Percentiles rank a stretch among this genome's conserved stretches.
These are phyloP conservation scores for Regulus satrapa DNA, from an alignment of 2,113 vertebrate genomes.

Conservation along the genomic window DNA sequence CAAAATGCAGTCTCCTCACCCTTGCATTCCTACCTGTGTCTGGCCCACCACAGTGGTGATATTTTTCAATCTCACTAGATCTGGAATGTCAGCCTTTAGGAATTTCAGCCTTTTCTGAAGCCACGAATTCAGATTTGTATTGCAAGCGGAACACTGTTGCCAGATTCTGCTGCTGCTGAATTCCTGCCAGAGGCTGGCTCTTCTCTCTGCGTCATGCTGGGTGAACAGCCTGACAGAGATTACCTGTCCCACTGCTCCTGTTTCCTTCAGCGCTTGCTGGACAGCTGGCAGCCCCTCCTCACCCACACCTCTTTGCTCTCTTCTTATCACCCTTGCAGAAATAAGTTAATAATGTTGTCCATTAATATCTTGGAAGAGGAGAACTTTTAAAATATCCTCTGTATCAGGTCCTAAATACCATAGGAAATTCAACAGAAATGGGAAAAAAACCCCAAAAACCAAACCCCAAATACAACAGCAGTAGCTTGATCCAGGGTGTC, in stretches of 20 bases:
- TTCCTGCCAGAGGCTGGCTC: not conserved
- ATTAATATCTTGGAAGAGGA: not conserved
- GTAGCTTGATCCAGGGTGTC: not conserved
- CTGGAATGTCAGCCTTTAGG: not conserved
- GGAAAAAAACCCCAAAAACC: fast-evolving
- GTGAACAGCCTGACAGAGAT: not conserved
- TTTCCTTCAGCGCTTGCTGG: not conserved
- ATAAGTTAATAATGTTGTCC: not conserved
- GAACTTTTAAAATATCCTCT: not conserved
- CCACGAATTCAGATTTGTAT: not conserved
- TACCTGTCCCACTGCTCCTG: not conserved
- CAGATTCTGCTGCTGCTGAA: not conserved
- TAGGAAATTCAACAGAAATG: not conserved
- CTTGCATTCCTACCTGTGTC: not conserved
- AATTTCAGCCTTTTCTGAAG: not conserved
- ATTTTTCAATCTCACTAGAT: not conserved
- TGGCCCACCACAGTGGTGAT: not conserved
- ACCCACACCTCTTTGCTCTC: not conserved
- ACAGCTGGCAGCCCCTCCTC: not conserved
- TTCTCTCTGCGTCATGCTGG: not conserved
- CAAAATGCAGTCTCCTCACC: not conserved
- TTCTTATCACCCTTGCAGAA: not conserved
- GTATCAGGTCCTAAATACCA: not conserved
- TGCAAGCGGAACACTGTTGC: not conserved
- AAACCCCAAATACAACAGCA: fast-evolving